Evolutionary conservation across 2,888 invertebrate genomes (phyloP), one percentile per base, ranked within the genome.

Genomic region (Zaprionus obscuricornis): DNA sequence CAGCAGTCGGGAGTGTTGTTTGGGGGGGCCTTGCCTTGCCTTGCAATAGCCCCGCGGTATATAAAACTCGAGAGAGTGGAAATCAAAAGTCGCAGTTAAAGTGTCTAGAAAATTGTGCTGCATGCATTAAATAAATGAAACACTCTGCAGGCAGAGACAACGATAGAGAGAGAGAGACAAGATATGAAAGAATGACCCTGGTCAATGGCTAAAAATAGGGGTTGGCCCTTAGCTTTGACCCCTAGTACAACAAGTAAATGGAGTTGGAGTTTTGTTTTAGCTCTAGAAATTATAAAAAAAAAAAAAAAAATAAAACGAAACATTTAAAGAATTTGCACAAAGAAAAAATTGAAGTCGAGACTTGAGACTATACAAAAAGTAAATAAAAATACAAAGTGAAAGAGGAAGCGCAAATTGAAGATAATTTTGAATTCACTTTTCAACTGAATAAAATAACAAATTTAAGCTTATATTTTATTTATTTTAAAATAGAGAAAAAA

Each of bases 71-170:
- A 43, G n/a, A n/a, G 45, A 64, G 59, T 58, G 73, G 45, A 78
- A 78, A 81, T 81, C 81, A 83, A 68, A 78, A 83, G 83, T 81
- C 77, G 77, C 71, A 66, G 69, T 76, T 81, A 82, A 82, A 82
- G 81, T 83, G 83, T 82, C 82, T 78, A 83, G 83, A 75, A 82
- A 82, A 82, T 83, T 83, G 82, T 72, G 81, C n/a, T n/a, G n/a
- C 81, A 78, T 83, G 82, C 81, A 82, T 82, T 82, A 82, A 83
- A 81, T 81, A 82, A 83, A 82, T 82, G 83, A 82, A 82, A 81
- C 75, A 77, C 75, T 79, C 68, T 37, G 60, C 60, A 58, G 67
- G 58, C 63, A 55, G 63, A 58, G 56, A n/a, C n/a, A n/a, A n/a
- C n/a, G n/a, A n/a, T n/a, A n/a, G n/a, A n/a, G n/a, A n/a, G n/a